Evolutionary conservation across 2,888 invertebrate species (phyloP).

Genomic region (Muscina levida): DNA sequence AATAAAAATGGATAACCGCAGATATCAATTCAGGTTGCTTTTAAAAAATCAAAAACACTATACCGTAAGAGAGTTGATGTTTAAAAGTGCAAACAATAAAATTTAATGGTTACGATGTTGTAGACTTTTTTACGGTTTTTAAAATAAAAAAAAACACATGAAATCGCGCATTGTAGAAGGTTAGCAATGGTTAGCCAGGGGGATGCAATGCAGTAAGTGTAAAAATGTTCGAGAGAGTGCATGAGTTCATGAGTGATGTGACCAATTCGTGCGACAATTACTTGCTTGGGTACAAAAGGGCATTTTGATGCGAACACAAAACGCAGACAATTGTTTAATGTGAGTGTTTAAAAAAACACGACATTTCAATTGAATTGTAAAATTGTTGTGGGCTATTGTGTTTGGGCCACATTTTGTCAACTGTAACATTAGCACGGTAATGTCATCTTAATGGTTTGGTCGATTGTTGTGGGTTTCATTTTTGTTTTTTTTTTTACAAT

Average conservation of each 20-base stretch:
- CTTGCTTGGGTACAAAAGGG: too few relatives aligned
- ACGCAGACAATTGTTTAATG: constrained; percentile 35
- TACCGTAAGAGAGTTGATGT: constrained; percentile 3
- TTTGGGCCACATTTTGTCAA: constrained; percentile 36
- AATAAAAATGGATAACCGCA: not conserved
- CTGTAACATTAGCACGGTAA: constrained; percentile 53
- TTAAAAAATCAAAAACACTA: not conserved
- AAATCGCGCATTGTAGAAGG: not conserved
- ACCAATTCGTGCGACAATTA: constrained; percentile 58
- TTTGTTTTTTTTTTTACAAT: not conserved
- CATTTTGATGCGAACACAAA: too few relatives aligned
- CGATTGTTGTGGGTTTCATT: constrained; percentile 10
- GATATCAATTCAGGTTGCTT: not conserved
- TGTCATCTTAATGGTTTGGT: constrained; percentile 53
- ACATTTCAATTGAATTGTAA: constrained; percentile 51
- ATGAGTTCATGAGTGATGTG: constrained; percentile 59
- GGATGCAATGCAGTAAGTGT: too few relatives aligned
- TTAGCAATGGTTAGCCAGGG: too few relatives aligned
- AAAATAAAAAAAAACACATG: constrained; percentile 26
- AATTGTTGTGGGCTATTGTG: not conserved
- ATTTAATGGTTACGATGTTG: constrained; percentile 51
- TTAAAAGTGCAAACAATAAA: constrained; percentile 16
- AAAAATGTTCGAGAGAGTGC: not conserved
- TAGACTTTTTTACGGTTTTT: constrained; percentile 42
- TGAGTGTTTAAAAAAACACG: constrained; percentile 39